Percentiles rank a stretch among this genome's conserved stretches.
Conservation (phyloP, 2,113 vertebrate genomes). For the Hipposideros armiger region DNA sequence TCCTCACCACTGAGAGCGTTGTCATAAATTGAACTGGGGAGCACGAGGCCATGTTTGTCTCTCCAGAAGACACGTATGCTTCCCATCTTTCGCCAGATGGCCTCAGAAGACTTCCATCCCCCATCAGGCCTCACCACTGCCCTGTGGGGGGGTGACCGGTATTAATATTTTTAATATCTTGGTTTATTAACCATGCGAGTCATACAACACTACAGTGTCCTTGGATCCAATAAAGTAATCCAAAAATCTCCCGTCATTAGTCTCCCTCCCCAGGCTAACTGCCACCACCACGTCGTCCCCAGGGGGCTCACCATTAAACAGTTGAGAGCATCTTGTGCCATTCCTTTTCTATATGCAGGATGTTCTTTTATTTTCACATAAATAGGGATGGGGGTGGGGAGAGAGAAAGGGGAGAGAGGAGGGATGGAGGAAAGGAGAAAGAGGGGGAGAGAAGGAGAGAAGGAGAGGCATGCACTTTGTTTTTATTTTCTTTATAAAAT, state of each 20-base stretch:
- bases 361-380: background rate
- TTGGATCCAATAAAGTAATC: background rate
- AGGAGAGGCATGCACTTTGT: background rate
- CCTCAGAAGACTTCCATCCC: background rate
- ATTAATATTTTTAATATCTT: conserved; percentile 19
- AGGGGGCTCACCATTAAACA: background rate
- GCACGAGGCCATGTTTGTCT: rapidly evolving
- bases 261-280: background rate
- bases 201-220: background rate
- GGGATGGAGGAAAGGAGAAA: no score
- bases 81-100: background rate
- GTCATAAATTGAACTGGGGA: conserved; percentile 54
- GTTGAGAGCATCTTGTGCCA: rapidly evolving
- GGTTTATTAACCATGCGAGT: background rate
- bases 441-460: background rate
- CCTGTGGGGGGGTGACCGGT: background rate
- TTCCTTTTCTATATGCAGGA: background rate
- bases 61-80: background rate
- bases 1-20: background rate
- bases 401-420: no score
- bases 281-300: background rate
- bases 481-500: background rate
- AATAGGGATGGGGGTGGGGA: no score
- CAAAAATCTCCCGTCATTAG: background rate
- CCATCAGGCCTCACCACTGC: background rate